These are phyloP conservation scores for Notechis scutatus DNA, from an alignment of 2,113 vertebrate genomes.

Conservation along the genomic window DNA sequence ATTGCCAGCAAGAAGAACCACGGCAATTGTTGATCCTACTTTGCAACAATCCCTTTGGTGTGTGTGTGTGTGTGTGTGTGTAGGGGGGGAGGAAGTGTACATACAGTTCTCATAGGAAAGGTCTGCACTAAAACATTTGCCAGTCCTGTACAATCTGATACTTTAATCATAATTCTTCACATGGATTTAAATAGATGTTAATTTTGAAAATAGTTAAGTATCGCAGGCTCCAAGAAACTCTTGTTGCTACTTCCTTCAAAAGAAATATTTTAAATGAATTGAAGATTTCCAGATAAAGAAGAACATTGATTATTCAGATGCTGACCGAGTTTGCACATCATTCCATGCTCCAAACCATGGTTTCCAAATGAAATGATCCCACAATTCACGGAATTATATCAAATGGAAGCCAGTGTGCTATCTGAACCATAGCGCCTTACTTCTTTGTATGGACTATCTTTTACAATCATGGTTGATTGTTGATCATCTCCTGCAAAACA, in stretches of 20 bases:
- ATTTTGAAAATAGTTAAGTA: background rate
- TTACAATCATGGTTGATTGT: background rate
- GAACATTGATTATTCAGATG: background rate
- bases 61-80: no score
- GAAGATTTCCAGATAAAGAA: background rate
- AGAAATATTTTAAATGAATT: background rate
- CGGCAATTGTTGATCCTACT: background rate
- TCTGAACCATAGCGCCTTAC: background rate
- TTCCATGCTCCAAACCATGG: background rate
- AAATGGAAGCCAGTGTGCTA: background rate
- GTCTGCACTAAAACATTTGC: background rate
- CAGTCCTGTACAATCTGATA: background rate
- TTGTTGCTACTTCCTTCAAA: background rate
- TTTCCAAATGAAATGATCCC: background rate
- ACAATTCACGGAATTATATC: background rate
- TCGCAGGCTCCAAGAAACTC: background rate
- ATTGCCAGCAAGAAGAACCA: background rate
- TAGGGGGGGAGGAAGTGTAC: background rate
- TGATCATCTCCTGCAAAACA: conserved; percentile 39
- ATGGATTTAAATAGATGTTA: background rate
- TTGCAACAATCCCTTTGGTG: background rate
- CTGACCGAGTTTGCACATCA: background rate
- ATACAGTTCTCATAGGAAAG: background rate
- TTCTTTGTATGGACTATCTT: background rate
- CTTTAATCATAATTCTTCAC: background rate